These are phyloP conservation scores for Cryptus viduatorius DNA, from an alignment of 2,888 invertebrate genomes.

Conservation along the genomic window DNA sequence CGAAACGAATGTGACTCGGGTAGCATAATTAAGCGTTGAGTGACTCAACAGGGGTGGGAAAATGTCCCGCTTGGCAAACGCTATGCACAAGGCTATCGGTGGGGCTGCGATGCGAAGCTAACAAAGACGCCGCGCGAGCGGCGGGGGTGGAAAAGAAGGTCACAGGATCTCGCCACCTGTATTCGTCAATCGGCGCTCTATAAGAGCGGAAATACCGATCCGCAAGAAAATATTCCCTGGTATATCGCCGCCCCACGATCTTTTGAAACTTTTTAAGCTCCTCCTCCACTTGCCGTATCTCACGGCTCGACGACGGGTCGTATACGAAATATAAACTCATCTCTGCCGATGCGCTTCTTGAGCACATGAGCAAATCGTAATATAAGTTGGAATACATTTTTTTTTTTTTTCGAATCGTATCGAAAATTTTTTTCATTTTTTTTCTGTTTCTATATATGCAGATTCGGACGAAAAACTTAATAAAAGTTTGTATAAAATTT, in stretches of 20 bases:
- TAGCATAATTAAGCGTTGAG: slow-evolving; percentile 59
- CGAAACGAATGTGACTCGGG: slow-evolving; percentile 54
- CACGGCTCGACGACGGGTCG: slow-evolving; percentile 14
- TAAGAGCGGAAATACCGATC: slow-evolving; percentile 11
- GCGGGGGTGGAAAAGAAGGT: slow-evolving; percentile 29
- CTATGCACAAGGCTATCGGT: slow-evolving; percentile 6
- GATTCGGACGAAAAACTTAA: too few species aligned
- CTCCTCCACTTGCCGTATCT: slow-evolving; percentile 22
- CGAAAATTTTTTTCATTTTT: too few species aligned
- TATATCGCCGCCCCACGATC: slow-evolving; percentile 11
- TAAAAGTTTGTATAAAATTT: too few species aligned
- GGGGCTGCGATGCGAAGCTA: not conserved
- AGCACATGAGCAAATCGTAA: not conserved
- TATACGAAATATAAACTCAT: slow-evolving; percentile 1
- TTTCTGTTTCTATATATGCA: too few species aligned
- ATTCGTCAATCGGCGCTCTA: slow-evolving; percentile 32
- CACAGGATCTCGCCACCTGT: slow-evolving; percentile 30
- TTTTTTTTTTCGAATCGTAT: not conserved
- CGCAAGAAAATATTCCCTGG: slow-evolving; percentile 8
- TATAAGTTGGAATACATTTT: not conserved
- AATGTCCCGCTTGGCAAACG: slow-evolving; percentile 7
- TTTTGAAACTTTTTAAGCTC: slow-evolving; percentile 30
- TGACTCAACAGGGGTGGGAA: slow-evolving; percentile 4
- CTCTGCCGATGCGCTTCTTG: slow-evolving; percentile 16
- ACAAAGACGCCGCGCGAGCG: slow-evolving; percentile 55